phyloP scores from a whole-genome alignment of 2,113 vertebrate species.

The Sebastes fasciatus region DNA sequence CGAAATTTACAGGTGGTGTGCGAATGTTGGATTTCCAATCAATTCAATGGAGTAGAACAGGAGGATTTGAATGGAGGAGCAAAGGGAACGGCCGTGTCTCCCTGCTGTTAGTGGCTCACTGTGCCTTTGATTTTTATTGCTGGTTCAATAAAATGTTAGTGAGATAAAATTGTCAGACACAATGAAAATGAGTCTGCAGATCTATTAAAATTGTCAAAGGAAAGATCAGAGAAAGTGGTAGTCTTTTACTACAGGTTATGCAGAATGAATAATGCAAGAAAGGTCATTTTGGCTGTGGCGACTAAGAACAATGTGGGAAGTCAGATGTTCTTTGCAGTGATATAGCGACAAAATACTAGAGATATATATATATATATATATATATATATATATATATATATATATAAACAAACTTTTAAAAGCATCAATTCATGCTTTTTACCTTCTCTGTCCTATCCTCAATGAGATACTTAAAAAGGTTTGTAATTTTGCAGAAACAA shows the following conservation, averaged over 20 bases:
- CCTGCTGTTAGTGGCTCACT: conserved; percentile 45
- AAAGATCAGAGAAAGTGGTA: conserved; percentile 31
- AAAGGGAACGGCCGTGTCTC: conserved; percentile 2
- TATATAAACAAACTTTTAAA: not conserved
- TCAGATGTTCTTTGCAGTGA: not conserved
- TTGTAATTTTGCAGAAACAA: not conserved
- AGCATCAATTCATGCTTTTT: not conserved
- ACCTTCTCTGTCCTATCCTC: not conserved
- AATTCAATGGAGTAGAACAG: conserved; percentile 31
- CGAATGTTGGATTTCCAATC: conserved; percentile 38
- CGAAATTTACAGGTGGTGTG: conserved; percentile 32
- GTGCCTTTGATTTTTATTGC: conserved; percentile 48
- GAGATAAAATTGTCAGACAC: conserved; percentile 50
- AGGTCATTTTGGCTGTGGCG: conserved; percentile 31
- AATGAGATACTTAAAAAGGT: not conserved
- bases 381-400: too few species aligned
- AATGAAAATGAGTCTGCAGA: conserved; percentile 53
- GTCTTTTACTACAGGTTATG: conserved; percentile 15
- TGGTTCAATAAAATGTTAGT: conserved; percentile 52
- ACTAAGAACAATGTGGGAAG: not conserved
- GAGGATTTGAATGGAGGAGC: conserved; percentile 17
- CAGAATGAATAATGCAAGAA: conserved; percentile 37
- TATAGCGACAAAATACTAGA: not conserved
- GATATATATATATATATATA: not conserved
- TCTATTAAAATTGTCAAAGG: conserved; percentile 50